A percentile compares a stretch with the other conserved stretches of the same genome.
phyloP scores from a whole-genome alignment of 1,140 invertebrate species.

The Lethrus apterus region DNA sequence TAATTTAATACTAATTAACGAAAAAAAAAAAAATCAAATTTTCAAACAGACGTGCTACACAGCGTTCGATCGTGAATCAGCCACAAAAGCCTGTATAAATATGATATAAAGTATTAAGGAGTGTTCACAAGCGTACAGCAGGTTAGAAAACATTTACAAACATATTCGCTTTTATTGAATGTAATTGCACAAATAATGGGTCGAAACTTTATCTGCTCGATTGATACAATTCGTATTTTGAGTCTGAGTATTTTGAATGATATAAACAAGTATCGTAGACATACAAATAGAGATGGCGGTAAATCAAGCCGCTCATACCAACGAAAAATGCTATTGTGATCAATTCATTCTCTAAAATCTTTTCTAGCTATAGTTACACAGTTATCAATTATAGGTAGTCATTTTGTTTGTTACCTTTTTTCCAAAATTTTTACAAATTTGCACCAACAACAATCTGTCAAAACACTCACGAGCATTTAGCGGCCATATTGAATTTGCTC shows the following conservation, averaged over 20 bases:
- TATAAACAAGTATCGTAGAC: neutral
- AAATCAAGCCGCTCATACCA: slow-evolving; percentile 3
- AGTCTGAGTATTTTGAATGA: neutral
- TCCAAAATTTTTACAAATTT: neutral
- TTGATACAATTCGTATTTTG: neutral
- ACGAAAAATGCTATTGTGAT: neutral
- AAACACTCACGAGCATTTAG: neutral
- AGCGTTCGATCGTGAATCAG: too few relatives aligned
- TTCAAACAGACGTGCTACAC: too few relatives aligned
- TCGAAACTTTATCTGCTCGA: neutral
- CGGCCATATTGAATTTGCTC: neutral
- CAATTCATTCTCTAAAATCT: neutral
- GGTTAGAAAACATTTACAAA: neutral
- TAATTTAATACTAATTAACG: too few relatives aligned
- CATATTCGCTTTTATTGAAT: neutral
- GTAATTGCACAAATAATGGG: neutral
- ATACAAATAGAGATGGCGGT: slow-evolving; percentile 2
- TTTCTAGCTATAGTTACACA: neutral
- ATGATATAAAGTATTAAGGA: neutral
- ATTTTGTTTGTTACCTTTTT: neutral
- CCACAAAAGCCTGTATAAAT: too few relatives aligned
- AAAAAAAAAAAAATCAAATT: too few relatives aligned
- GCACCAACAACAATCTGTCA: neutral
- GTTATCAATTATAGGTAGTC: neutral
- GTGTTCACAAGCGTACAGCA: neutral